Conservation (phyloP, 1,140 invertebrate genomes). For the Drosophila sulfurigaster region DNA sequence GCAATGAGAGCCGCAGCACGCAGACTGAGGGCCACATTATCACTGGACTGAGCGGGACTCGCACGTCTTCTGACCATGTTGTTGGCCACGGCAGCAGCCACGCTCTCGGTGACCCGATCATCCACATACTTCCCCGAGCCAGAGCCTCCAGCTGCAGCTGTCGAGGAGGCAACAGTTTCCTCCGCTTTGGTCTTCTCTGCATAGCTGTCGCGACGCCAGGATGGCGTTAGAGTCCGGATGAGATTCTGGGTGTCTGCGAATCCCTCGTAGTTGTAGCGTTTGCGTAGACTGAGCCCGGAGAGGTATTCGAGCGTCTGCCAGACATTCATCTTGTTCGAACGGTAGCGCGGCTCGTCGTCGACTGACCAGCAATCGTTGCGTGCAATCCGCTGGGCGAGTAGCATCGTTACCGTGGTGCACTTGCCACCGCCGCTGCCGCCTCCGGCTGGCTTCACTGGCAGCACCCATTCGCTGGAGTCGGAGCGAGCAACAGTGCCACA, state of each 20-base stretch:
- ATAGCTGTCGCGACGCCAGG: slow-evolving; percentile 77
- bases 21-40: slow-evolving; percentile 27
- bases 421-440: slow-evolving; percentile 45
- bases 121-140: slow-evolving; percentile 45
- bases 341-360: slow-evolving; percentile 76
- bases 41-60: slow-evolving; percentile 47
- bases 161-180: slow-evolving; percentile 7
- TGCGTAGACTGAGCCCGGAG: slow-evolving; percentile 71
- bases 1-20: neutral
- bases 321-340: slow-evolving; percentile 83
- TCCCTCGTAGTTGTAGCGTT: slow-evolving; percentile 80
- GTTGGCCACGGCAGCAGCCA: slow-evolving; percentile 31
- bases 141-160: neutral
- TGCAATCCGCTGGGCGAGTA: slow-evolving; percentile 78
- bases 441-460: slow-evolving; percentile 41
- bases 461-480: slow-evolving; percentile 64
- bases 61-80: slow-evolving; percentile 24
- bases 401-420: slow-evolving; percentile 80
- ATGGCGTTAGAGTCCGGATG: slow-evolving; percentile 73
- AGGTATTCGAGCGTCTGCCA: slow-evolving; percentile 82
- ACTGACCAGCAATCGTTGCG: slow-evolving; percentile 82
- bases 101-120: slow-evolving; percentile 36
- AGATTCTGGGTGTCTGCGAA: slow-evolving; percentile 75
- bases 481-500: slow-evolving; percentile 64
- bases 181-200: slow-evolving; percentile 69